Evolutionary conservation across 2,113 vertebrate species (phyloP).

Genomic region (Atherinomorus stipes): DNA sequence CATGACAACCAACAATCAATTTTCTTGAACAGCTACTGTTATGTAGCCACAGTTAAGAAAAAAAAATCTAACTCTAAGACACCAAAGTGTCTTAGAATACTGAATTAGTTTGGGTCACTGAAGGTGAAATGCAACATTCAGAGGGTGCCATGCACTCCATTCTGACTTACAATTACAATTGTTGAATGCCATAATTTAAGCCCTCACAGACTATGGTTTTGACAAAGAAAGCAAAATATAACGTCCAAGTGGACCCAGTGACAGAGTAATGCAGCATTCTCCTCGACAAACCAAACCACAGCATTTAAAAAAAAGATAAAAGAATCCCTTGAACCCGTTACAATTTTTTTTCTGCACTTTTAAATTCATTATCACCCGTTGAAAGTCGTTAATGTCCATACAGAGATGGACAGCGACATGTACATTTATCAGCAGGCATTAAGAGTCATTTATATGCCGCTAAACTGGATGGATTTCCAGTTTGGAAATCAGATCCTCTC

Average conservation of each 20-base stretch:
- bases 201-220: not conserved
- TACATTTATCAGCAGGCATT: not conserved
- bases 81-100: too few species aligned
- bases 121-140: not conserved
- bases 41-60: too few species aligned
- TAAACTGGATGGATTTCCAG: not conserved
- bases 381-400: rapidly evolving
- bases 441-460: not conserved
- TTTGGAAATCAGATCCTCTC: slow-evolving; percentile 3
- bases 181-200: slow-evolving; percentile 16
- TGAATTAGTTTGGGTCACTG: slow-evolving; percentile 1
- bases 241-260: not conserved
- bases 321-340: too few species aligned
- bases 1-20: slow-evolving; percentile 36
- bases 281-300: not conserved
- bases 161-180: slow-evolving; percentile 13
- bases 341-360: not conserved
- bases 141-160: slow-evolving; percentile 7
- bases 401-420: not conserved
- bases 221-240: not conserved
- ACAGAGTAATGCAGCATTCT: not conserved
- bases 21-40: not conserved
- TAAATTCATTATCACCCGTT: not conserved
- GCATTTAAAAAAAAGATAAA: not conserved
- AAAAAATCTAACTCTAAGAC: too few species aligned